Evolutionary conservation across 2,113 vertebrate genomes (phyloP), one percentile per base, ranked within the genome.

Genomic region (Grus americana): DNA sequence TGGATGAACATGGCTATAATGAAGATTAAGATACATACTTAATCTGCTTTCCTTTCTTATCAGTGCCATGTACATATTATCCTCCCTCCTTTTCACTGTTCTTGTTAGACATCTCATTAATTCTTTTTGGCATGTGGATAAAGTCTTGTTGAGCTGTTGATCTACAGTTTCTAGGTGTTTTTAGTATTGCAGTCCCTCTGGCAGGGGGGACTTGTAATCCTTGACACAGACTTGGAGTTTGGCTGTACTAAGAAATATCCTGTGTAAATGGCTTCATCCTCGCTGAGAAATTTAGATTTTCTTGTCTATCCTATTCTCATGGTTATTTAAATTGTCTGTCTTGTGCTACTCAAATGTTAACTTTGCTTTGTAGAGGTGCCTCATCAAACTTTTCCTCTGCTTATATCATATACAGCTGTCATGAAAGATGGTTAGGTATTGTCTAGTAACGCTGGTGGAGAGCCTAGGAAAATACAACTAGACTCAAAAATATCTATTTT

Each of bases 391-490:
- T 93, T 75, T 86, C 34, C 44, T 79, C 52, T 92, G 32, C 57
- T 89, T 68, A 5, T 78, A 75, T 57, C 4, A 11, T 54, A 93
- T 92, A 68, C 38, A 83, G 22, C 89, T 89, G 67, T 89, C 57
- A 27, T 34, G 87, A 79, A 87, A 86, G 85, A 81, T 82, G 66
- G 49, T 75, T 92, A 57, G n/a, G 46, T 90, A 42, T 68, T 75
- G 85, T 65, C 66, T 82, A 74, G 92, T 78, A 94, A 65, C 87
- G 63, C 58, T 96, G 89, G 85, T 95, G 72, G 62, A 90, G 78
- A 95, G 89, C 92, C 93, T 92, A 96, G 49, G 57, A 97, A 97
- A 97, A 97, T 61, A 91, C 30, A 92, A 44, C 26, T 90, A 1
- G 21, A 71, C 47, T 93, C 88, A 78, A 61, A 96, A 84, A 80